Percentiles rank a stretch among this genome's conserved stretches.
Evolutionary conservation across 2,113 vertebrate genomes (phyloP).

Genomic region (Suricata suricatta): DNA sequence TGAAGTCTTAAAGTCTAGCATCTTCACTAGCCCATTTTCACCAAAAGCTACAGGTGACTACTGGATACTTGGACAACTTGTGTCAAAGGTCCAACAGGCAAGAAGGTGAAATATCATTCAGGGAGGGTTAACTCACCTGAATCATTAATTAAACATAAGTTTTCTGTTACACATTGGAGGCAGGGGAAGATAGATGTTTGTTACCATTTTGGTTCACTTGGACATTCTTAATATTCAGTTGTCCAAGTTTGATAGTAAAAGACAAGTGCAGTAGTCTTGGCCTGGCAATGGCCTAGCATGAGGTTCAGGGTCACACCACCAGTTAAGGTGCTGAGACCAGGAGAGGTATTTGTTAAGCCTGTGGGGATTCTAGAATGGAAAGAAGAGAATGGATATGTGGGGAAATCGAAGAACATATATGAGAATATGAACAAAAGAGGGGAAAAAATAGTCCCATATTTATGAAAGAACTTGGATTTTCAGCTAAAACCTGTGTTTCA

Average conservation of each 20-base stretch:
- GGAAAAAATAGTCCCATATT: not conserved
- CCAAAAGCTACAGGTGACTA: not conserved
- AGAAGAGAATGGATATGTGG: not conserved
- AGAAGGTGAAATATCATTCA: not conserved
- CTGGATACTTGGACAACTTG: not conserved
- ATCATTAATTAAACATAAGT: not conserved
- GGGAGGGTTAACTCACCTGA: not conserved
- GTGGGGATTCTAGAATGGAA: not conserved
- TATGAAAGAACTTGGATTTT: not conserved
- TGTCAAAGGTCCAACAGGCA: not conserved
- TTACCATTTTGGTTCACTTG: not conserved
- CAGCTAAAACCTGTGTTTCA: not conserved
- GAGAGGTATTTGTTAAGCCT: not conserved
- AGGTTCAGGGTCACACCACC: not conserved
- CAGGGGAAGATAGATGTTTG: not conserved
- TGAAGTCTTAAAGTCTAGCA: not conserved
- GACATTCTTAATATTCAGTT: not conserved
- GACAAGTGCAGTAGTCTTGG: not conserved
- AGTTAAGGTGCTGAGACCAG: not conserved
- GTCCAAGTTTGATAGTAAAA: not conserved
- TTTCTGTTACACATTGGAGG: not conserved
- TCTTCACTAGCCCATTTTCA: not conserved
- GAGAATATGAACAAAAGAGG: not conserved
- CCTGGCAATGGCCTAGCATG: not conserved
- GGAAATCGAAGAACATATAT: not conserved